Evolutionary conservation across 2,888 invertebrate species (phyloP), one percentile per base, ranked within the genome.

Genomic region (Hydraecia micacea): DNA sequence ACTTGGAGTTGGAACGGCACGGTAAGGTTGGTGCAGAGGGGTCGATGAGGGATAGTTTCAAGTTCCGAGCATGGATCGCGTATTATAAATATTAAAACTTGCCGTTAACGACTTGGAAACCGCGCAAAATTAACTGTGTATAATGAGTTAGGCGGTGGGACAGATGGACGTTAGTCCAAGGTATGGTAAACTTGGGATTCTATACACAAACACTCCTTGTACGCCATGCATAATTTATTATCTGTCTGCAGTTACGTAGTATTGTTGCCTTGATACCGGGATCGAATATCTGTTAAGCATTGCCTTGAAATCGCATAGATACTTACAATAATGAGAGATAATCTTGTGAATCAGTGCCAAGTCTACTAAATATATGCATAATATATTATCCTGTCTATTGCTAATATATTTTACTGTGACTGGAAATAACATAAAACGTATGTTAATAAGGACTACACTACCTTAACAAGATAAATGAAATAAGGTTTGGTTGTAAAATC

Each of bases 111-210:
- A 91, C 86, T 88, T 89, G 85, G 81, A 88, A 90, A 83, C 82
- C 83, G 80, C 90, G 91, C 85, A 92, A 93, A 91, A 94, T 93
- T 92, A 91, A 93, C 89, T 85, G 90, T 90, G 91, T 83, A 92
- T 93, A 93, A 93, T 93, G 89, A 93, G 91, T 87, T 79, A 86
- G 88, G 87, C 85, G 67, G 42, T 60, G 49, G 72, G 68, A 84
- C 85, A 90, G 87, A 90, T 89, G 87, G 79, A 89, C 90, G 90
- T 87, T 93, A 92, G 92, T 91, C 90, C 89, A 82, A 87, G 80
- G 85, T 85, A 89, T 84, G 84, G 80, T 88, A 87, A 90, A 90
- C 89, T 90, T 88, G 81, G 84, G 86, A 88, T 89, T 89, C 88
- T 85, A 84, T 84, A 86, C 86, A 88, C 85, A 89, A 86, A 77